Base-by-base conservation (phyloP, 1,140 invertebrate species). In the Portunus trituberculatus region DNA sequence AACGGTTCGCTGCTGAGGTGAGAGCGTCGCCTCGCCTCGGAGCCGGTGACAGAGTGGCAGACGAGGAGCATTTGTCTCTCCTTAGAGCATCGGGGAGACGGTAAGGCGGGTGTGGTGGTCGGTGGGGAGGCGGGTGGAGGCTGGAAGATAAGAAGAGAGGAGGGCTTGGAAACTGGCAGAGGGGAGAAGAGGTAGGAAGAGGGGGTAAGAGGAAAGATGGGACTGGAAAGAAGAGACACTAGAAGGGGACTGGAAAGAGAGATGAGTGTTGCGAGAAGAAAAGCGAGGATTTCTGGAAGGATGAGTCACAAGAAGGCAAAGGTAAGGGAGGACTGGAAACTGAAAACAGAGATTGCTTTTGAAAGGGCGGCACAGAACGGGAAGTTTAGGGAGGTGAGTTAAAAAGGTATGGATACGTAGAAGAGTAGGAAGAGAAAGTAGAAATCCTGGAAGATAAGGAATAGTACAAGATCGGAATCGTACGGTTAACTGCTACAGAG, bases 51-150 rank as follows among this genome's bases (percentile, higher is more conserved):
- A n/a, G 25, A 76, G 67, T 76, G 67, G 20, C 67, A 76, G 67
- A 76, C 67, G 67, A 76, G 67, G 67, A 25, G 67, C 67, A 76
- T 76, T 76, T 76, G 67, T 76, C 67, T 76, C 67, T 76, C 67
- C 67, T 76, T 76, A 76, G 20, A 59, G 20, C 67, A n/a, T 25
- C 67, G 67, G 67, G 67, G 6, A n/a, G 25, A 25, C 20, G 20
- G 25, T 8, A 25, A 20, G 67, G n/a, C 16, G 20, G 20, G 20
- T 2, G 67, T 8, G 67, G 67, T 2, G 67, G 67, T 8, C 10
- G n/a, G 67, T 7, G 67, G 67, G n/a, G 67, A 76, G 25, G 67
- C 20, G 20, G 25, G 67, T n/a, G n/a, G 67, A n/a, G n/a, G 67
- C 20, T n/a, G 67, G n/a, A n/a, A n/a, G 67, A 76, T 76, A n/a